A percentile compares a stretch with the other conserved stretches of the same genome.
Conservation (phyloP, 2,797 vertebrate species). For the Spondyliosoma cantharus region DNA sequence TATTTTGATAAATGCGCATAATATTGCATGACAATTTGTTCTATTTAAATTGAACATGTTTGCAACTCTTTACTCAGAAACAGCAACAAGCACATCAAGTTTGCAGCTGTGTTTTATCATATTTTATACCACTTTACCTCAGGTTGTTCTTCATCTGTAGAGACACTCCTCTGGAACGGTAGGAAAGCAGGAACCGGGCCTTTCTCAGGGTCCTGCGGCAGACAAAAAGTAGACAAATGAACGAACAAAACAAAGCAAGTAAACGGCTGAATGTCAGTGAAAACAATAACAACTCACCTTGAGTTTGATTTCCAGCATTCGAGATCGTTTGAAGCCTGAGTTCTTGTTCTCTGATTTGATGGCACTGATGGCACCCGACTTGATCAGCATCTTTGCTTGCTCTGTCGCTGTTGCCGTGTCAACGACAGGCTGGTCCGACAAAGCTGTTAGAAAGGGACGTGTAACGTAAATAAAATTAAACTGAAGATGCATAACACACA, state of each 20-base stretch:
- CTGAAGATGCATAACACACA: not conserved
- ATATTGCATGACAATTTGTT: not conserved
- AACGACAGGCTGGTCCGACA: slow-evolving; percentile 93
- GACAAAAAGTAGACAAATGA: not conserved
- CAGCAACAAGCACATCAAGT: not conserved
- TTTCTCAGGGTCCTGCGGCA: slow-evolving; percentile 92
- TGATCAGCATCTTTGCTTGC: slow-evolving; percentile 95
- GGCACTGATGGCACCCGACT: slow-evolving; percentile 94
- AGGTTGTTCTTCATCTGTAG: slow-evolving; percentile 89
- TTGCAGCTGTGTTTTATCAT: not conserved
- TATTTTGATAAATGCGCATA: not conserved
- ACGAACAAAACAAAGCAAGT: slow-evolving; percentile 8
- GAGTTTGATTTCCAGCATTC: slow-evolving; percentile 92
- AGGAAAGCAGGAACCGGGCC: slow-evolving; percentile 91
- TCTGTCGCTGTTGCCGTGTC: slow-evolving; percentile 95
- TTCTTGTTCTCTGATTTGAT: slow-evolving; percentile 97
- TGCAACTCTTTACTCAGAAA: not conserved
- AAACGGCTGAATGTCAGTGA: not conserved
- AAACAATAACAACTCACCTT: slow-evolving; percentile 82
- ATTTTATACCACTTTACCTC: slow-evolving; percentile 81
- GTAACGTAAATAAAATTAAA: not conserved
- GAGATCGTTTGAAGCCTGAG: slow-evolving; percentile 94
- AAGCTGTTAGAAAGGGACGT: slow-evolving; percentile 76
- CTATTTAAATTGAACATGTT: not conserved
- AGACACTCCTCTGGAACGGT: slow-evolving; percentile 94